Base-by-base conservation (phyloP, 2,797 vertebrate species). In the Labeo calbasu region DNA sequence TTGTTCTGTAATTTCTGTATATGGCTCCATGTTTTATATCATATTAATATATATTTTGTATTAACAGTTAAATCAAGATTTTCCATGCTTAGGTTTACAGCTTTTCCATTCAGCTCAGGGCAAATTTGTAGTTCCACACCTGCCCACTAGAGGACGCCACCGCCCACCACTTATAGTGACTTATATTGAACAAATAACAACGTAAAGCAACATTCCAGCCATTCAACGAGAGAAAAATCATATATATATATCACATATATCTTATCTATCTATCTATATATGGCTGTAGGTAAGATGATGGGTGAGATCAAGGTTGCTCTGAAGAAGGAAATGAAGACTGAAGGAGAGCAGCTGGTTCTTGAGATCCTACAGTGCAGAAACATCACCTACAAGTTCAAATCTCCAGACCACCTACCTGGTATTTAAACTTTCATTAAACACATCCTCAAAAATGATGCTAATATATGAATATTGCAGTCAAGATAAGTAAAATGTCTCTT, bases 351-450 rank as follows among this genome's bases (percentile, higher is more conserved):
- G 86, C 90, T 97, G 82, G 95, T 96, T 83, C 95, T 97, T 87
- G 96, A 97, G 92, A 96, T 97, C 70, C 95, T 97, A 86, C 96
- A 97, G 77, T 97, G 96, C 90, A 95, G 96, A 91, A 97, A 97
- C 89, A 97, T 97, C 83, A 97, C 96, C 85, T 97, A 96, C 92
- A 99, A 99, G 91, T 99, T 99, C 94, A 99, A 99, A 94, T 98
- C 97, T 88, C 97, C 98, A 28, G 98, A 99, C 92, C 98, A 99
- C 91, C 95, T 99, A 82, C 98, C 98, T 96, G 98, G 98, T 99
- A 94, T 81, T 77, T 19, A n/a, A 36, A 70, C 4, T n/a, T 46
- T 71, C 40, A 43, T 50, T 7, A 23, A 32, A 14, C 23, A 61
- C 19, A 36, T 40, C 5, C 25, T 48, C 63, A 69, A 1, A 55